Percentiles rank a stretch among this genome's conserved stretches.
Conservation (phyloP, 2,113 vertebrate genomes). For the Serranochromis macrocephalus region DNA sequence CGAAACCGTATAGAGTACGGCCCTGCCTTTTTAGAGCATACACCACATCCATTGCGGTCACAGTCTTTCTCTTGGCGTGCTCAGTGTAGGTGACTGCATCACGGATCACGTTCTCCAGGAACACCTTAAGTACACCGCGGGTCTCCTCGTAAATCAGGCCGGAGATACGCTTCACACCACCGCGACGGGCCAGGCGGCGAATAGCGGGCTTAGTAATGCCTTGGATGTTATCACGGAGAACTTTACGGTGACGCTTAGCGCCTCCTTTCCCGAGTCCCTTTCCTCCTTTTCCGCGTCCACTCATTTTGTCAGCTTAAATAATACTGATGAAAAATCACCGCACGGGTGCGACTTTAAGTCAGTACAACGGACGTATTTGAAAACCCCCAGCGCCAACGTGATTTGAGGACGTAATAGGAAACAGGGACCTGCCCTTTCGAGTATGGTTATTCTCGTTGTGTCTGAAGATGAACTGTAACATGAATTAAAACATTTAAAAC, state of each 20-base stretch:
- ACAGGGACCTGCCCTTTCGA: background rate
- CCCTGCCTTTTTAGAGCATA: background rate
- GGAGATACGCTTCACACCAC: conserved; percentile 20
- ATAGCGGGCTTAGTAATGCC: conserved; percentile 21
- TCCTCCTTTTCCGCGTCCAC: background rate
- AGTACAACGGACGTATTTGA: background rate
- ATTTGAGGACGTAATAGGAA: background rate
- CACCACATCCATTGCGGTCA: background rate
- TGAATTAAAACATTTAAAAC: background rate
- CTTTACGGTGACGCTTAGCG: conserved; percentile 23
- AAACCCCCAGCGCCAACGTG: rapidly evolving
- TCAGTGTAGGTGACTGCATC: conserved; percentile 30
- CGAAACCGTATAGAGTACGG: background rate
- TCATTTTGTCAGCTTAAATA: background rate
- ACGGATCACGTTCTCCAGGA: conserved; percentile 23
- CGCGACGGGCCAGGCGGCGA: background rate
- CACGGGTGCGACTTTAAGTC: background rate
- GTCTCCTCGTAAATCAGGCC: conserved; percentile 23
- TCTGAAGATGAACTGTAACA: background rate
- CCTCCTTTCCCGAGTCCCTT: conserved; percentile 10
- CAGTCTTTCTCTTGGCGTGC: background rate
- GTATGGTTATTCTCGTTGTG: background rate
- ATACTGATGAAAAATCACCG: rapidly evolving
- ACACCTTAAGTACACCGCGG: background rate
- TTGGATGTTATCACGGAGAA: conserved; percentile 36